phyloP scores from a whole-genome alignment of 2,888 invertebrate species.

The Polia nebulosa region DNA sequence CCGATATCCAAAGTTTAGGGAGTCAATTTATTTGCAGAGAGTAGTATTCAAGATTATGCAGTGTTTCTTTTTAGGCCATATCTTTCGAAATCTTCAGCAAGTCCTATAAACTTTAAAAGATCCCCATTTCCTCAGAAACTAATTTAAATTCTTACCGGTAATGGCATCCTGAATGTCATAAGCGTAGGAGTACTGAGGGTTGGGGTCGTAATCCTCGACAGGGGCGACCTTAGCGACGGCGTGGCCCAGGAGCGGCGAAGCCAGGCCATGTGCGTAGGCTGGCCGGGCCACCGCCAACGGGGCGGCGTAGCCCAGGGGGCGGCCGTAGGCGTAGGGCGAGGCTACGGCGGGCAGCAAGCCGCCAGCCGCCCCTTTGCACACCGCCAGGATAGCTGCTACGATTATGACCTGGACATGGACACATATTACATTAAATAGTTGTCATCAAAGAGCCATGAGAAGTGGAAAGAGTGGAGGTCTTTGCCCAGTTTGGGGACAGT shows the following conservation, averaged over 20 bases:
- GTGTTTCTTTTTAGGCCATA: too few relatives aligned
- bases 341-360: slow-evolving; percentile 77
- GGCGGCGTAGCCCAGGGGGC: slow-evolving; percentile 73
- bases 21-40: background rate
- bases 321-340: slow-evolving; percentile 77
- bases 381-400: slow-evolving; percentile 79
- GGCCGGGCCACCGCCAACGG: slow-evolving; percentile 80
- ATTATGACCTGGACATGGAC: slow-evolving; percentile 75
- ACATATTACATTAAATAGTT: too few relatives aligned
- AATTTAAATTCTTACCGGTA: slow-evolving; percentile 88
- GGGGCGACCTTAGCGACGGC: slow-evolving; percentile 83
- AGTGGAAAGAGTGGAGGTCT: too few relatives aligned
- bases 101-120: background rate
- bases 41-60: too few relatives aligned
- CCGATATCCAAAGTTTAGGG: background rate
- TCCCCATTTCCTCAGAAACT: background rate
- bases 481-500: too few relatives aligned
- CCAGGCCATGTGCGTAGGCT: slow-evolving; percentile 56
- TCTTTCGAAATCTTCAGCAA: too few relatives aligned
- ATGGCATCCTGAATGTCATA: slow-evolving; percentile 93
- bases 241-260: slow-evolving; percentile 72
- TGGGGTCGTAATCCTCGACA: slow-evolving; percentile 91
- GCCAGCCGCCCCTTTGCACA: slow-evolving; percentile 78
- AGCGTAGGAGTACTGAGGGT: slow-evolving; percentile 93
- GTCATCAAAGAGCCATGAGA: too few relatives aligned